Conservation (phyloP, 2,797 vertebrate genomes). For the Salmo trutta region DNA sequence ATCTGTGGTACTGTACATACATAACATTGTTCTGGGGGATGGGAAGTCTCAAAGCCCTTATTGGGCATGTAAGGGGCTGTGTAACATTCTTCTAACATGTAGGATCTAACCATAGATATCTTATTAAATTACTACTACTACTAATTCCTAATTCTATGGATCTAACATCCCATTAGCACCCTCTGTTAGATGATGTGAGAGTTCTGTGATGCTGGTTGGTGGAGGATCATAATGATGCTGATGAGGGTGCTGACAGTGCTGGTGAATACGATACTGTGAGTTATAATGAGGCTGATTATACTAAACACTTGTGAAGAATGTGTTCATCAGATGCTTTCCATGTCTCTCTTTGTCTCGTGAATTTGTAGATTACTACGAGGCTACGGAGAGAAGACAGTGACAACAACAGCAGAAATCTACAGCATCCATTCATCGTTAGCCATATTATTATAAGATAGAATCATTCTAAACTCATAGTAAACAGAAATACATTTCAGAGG, state of each 20-base stretch:
- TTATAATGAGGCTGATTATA: conserved; percentile 16
- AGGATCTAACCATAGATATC: no score
- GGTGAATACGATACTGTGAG: conserved; percentile 33
- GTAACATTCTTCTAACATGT: no score
- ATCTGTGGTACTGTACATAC: neutral
- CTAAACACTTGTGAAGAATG: neutral
- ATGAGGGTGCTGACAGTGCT: conserved; percentile 7
- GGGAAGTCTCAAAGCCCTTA: no score
- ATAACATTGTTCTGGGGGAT: no score
- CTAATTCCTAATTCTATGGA: neutral
- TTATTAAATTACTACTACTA: no score
- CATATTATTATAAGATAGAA: no score
- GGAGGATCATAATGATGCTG: conserved; percentile 23
- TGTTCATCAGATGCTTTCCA: conserved; percentile 24
- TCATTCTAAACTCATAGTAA: no score
- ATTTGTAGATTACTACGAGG: conserved; percentile 62
- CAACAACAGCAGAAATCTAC: conserved; percentile 4
- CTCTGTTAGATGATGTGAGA: conserved; percentile 28
- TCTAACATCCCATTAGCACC: conserved; percentile 34
- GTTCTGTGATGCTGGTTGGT: neutral
- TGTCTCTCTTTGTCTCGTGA: neutral
- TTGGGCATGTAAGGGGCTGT: no score
- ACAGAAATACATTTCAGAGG: no score
- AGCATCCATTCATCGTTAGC: neutral
- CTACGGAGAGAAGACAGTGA: conserved; percentile 44